phyloP scores from a whole-genome alignment of 2,113 vertebrate species.

The Trogon melanurus region DNA sequence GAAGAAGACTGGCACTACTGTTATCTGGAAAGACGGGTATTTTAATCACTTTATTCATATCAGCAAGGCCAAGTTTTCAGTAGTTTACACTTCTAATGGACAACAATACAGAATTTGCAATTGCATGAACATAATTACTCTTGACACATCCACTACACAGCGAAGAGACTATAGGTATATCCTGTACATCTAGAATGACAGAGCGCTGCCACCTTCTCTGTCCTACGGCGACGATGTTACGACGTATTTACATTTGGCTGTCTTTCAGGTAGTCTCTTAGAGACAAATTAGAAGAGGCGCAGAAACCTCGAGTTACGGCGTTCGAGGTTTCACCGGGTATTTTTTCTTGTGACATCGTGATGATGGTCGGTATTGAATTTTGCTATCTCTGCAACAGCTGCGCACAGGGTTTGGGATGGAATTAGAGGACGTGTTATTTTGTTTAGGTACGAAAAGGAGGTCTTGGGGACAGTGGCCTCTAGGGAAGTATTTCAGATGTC shows the following conservation, averaged over 20 bases:
- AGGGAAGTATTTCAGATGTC: background rate
- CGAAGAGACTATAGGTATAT: background rate
- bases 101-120: constrained; percentile 82
- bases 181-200: constrained; percentile 68
- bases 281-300: constrained; percentile 67
- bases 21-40: constrained; percentile 48
- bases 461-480: background rate
- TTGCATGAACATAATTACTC: constrained; percentile 66
- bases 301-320: background rate
- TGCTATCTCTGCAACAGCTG: background rate
- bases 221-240: constrained; percentile 20
- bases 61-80: constrained; percentile 67
- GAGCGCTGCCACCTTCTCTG: background rate
- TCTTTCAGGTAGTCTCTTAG: constrained; percentile 63
- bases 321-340: background rate
- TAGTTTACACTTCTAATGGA: constrained; percentile 81
- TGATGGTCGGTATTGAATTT: background rate
- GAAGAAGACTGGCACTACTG: background rate
- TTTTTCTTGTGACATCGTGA: background rate
- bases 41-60: constrained; percentile 73
- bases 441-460: background rate
- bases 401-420: background rate
- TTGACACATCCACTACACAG: constrained; percentile 61
- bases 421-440: background rate
- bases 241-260: constrained; percentile 72